phyloP scores from a whole-genome alignment of 2,888 invertebrate genomes.

The Limnephilus lunatus region DNA sequence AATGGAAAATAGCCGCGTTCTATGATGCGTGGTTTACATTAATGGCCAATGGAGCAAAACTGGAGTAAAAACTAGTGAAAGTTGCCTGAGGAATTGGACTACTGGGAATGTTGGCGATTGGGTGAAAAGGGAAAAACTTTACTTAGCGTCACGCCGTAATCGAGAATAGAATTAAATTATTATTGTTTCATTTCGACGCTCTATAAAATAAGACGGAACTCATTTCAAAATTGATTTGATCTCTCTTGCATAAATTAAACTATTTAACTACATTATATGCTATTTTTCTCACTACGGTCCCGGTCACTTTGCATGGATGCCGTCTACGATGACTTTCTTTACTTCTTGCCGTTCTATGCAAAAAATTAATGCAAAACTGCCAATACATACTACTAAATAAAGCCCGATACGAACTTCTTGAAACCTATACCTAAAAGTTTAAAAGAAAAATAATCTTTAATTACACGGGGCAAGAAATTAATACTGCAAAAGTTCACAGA shows the following conservation, averaged over 20 bases:
- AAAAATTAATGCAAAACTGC: neutral
- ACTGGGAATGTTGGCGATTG: conserved; percentile 11
- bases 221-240: neutral
- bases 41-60: conserved; percentile 50
- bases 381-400: no score
- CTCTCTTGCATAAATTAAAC: neutral
- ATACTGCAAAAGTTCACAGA: neutral
- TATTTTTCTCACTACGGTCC: neutral
- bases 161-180: conserved; percentile 17
- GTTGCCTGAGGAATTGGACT: conserved; percentile 16
- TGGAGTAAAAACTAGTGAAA: conserved; percentile 53
- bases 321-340: neutral
- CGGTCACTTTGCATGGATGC: neutral
- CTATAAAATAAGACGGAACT: neutral
- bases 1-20: conserved; percentile 29
- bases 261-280: neutral
- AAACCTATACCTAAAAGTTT: neutral
- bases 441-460: neutral
- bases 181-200: neutral
- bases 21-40: conserved; percentile 38
- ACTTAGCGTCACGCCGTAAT: conserved; percentile 10
- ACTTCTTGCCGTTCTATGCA: neutral
- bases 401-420: neutral
- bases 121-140: conserved; percentile 24
- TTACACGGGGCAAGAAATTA: no score